phyloP scores from a whole-genome alignment of 2,888 invertebrate species.

The Eupithecia pulchellata region DNA sequence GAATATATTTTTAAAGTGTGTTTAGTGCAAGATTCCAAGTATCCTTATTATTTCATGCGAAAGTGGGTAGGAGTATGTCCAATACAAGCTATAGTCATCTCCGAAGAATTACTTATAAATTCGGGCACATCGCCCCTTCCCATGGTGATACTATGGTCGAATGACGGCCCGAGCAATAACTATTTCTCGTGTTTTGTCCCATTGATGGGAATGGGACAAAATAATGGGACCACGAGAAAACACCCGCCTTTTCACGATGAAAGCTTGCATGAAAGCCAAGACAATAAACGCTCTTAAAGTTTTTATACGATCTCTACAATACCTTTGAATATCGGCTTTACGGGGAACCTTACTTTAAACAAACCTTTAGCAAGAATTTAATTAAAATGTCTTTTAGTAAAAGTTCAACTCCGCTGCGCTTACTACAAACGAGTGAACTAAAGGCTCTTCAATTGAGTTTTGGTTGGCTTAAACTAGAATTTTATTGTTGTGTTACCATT shows the following conservation, averaged over 20 bases:
- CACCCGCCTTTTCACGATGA: too few species aligned
- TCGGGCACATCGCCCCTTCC: too few species aligned
- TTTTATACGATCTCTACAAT: background rate
- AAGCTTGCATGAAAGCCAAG: too few species aligned
- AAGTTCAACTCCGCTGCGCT: slow-evolving; percentile 61
- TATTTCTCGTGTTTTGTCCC: too few species aligned
- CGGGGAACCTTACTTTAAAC: background rate
- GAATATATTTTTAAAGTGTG: background rate
- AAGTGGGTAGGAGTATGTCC: background rate
- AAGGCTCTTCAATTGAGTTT: slow-evolving; percentile 66
- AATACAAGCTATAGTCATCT: too few species aligned
- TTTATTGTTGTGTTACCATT: slow-evolving; percentile 5
- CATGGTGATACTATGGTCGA: too few species aligned
- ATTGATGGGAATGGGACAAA: too few species aligned
- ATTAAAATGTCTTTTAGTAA: slow-evolving; percentile 33
- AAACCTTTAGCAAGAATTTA: slow-evolving; percentile 1
- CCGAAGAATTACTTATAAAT: too few species aligned
- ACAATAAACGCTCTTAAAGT: background rate
- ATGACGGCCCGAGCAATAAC: too few species aligned
- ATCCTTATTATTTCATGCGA: too few species aligned
- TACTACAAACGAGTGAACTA: slow-evolving; percentile 56
- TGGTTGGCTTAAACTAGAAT: slow-evolving; percentile 59
- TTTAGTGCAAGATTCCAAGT: background rate
- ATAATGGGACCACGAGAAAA: too few species aligned
- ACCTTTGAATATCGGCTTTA: background rate